Evolutionary conservation across 2,888 invertebrate genomes (phyloP).

Genomic region (Drosophila falleni): DNA sequence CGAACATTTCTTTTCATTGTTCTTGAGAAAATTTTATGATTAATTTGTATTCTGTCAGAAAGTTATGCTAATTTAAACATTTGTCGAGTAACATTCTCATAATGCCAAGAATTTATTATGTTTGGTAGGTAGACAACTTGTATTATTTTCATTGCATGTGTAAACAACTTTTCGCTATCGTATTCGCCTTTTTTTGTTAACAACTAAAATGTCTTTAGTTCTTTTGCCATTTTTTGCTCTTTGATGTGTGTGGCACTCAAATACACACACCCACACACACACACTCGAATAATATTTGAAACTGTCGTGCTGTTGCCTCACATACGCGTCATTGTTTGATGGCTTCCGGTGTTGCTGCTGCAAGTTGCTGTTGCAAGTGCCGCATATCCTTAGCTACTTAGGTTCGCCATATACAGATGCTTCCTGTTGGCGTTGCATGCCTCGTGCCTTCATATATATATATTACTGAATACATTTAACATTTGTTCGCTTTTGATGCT

Average conservation of each 20-base stretch:
- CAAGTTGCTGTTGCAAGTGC: conserved; percentile 48
- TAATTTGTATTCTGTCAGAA: background rate
- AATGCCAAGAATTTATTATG: conserved; percentile 16
- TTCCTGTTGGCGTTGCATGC: conserved; percentile 58
- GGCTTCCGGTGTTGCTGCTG: conserved; percentile 65
- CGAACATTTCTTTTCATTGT: background rate
- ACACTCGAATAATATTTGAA: conserved; percentile 16
- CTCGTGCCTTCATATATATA: conserved; percentile 14
- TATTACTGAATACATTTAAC: conserved; percentile 58
- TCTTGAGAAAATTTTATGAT: background rate
- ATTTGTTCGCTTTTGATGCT: conserved; percentile 45
- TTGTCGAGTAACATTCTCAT: background rate
- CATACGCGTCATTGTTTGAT: conserved; percentile 72
- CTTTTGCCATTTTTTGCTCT: conserved; percentile 16
- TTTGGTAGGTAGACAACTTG: conserved; percentile 12
- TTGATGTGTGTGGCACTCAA: conserved; percentile 1
- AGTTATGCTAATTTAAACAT: conserved; percentile 3
- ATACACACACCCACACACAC: background rate
- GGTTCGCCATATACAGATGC: conserved; percentile 54
- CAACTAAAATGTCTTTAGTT: conserved; percentile 23
- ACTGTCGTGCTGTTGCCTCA: conserved; percentile 37
- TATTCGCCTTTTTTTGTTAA: conserved; percentile 13
- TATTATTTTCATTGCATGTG: conserved; percentile 31
- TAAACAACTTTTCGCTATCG: conserved; percentile 19
- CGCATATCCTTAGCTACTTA: conserved; percentile 67